Base-by-base conservation (phyloP, 2,797 vertebrate genomes). In the Chanos chanos region DNA sequence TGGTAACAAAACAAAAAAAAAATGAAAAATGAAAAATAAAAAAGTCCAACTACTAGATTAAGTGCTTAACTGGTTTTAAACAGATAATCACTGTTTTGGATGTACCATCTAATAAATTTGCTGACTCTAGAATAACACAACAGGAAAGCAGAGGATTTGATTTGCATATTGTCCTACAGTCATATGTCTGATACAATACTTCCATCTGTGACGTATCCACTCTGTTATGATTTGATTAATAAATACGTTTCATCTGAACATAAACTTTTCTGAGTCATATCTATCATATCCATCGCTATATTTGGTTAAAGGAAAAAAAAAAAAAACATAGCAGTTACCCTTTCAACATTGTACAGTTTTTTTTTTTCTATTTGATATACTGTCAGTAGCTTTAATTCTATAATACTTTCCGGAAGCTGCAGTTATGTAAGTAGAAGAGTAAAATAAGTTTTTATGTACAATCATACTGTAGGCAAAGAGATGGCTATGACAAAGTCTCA, bases 271-370 rank as follows among this genome's bases (percentile, higher is more conserved):
- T 88, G 80, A 85, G 84, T 89, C 86, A 71, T 83, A 84, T 79
- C 84, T 86, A 86, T 78, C n/a, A n/a, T n/a, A n/a, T n/a, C n/a
- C n/a, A n/a, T 75, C 86, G 79, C 85, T 78, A 81, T 88, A 89
- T 89, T 89, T 89, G 85, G 89, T 89, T 84, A 88, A 88, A 86
- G 82, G 72, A 43, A 86, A 87, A 82, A 88, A 8, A 31, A 51
- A 57, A 48, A 15, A 37, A 25, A n/a, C n/a, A n/a, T n/a, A n/a
- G n/a, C n/a, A n/a, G n/a, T n/a, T n/a, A n/a, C 19, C 47, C 36
- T 68, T 57, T 60, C 58, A 68, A 56, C 57, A 66, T 62, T 64
- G 68, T 71, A 70, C 62, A 59, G 47, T 51, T 64, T 61, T 56
- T 48, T 65, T 62, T 56, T 64, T 61, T 56, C 48, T 65, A 62